Base-by-base conservation (phyloP, 2,113 vertebrate species). In the Talpa occidentalis region DNA sequence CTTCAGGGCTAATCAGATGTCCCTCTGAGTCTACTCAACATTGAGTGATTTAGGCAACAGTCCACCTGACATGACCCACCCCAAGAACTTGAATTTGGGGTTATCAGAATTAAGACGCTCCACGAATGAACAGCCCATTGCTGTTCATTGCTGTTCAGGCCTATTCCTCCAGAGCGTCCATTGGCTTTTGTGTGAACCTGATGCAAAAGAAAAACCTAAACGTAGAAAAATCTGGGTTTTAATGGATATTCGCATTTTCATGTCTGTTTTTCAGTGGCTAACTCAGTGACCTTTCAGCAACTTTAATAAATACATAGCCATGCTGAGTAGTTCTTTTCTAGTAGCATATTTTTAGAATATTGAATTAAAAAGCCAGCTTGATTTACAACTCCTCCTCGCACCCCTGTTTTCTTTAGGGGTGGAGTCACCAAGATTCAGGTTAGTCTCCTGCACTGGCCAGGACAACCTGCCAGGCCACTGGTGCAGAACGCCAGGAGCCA, bases 401-500 rank as follows among this genome's bases (percentile, higher is more conserved):
- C 2, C 15, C n/a, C 14, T 1, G 17, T 96, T 95, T 97, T 92
- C 83, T 92, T 85, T 77, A 66, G 93, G 62, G 78, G 8, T 1
- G 76, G 30, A 59, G 47, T 24, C 52, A 89, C 84, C 22, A n/a
- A 91, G 90, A 67, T 42, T 67, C 64, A 76, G 76, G 32, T 72
- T 88, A 91, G 56, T 78, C 24, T 19, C 86, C 82, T 83, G 37
- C 19, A 28, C n/a, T 89, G 72, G 70, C 3, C 26, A 26, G 90
- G 95, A 96, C 54, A 79, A 77, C 26, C 84, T 91, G 88, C 87
- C 14, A 92, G 86, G 66, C 12, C 40, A 70, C 3, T 88, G 90
- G 88, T 54, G 16, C 52, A 1, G 87, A 88, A 95, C 95, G 73
- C 87, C 54, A 83, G 69, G 76, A 80, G 54, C 90, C 78, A 79